Conservation (phyloP, 2,113 vertebrate genomes). For the Corvus cornix region DNA sequence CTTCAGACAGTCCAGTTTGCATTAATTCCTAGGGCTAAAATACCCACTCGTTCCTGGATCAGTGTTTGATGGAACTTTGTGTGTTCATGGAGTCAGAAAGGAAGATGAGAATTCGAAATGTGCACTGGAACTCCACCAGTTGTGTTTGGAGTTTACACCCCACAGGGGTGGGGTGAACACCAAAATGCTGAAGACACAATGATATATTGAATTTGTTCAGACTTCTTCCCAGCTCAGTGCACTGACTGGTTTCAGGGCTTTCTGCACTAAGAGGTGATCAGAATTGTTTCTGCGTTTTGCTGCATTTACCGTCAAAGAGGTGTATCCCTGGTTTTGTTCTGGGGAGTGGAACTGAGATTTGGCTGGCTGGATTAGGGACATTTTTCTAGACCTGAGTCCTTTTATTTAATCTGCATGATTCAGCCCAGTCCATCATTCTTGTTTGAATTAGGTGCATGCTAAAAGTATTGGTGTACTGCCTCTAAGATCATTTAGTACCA, state of each 20-base stretch:
- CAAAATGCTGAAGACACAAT: not conserved
- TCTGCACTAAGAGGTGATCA: not conserved
- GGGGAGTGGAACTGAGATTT: not conserved
- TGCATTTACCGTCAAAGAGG: conserved; percentile 6
- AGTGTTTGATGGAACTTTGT: not conserved
- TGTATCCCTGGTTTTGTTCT: not conserved
- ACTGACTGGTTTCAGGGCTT: not conserved
- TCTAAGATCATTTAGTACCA: not conserved
- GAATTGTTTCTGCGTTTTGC: not conserved
- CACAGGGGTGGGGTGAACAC: not conserved
- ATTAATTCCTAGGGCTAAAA: not conserved
- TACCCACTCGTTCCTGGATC: not conserved
- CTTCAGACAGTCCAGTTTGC: not conserved
- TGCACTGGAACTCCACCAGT: not conserved
- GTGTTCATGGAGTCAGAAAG: not conserved
- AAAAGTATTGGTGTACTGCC: not conserved
- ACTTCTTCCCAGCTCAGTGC: not conserved
- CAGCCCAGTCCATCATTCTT: conserved; percentile 5
- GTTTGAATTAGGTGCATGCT: conserved; percentile 5
- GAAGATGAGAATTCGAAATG: accelerated
- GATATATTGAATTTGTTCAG: not conserved
- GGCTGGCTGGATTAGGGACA: not conserved
- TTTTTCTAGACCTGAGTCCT: conserved; percentile 30
- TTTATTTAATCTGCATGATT: conserved; percentile 16
- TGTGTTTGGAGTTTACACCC: not conserved